Evolutionary conservation across 1,140 invertebrate species (phyloP).

Genomic region (Drosophila fuyamai): DNA sequence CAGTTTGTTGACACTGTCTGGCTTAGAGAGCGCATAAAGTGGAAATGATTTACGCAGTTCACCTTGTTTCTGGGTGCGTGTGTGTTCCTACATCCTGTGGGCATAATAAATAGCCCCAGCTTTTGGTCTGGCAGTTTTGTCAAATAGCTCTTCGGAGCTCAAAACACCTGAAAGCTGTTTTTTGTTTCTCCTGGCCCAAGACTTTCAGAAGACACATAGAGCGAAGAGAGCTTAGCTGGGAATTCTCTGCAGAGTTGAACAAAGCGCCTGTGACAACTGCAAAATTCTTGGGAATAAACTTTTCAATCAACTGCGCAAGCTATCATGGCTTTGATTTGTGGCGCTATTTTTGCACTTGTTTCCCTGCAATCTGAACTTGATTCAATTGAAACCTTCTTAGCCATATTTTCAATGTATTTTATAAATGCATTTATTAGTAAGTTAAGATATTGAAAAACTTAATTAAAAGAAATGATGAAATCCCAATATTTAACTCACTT

Average conservation of each 20-base stretch:
- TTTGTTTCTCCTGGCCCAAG: slow-evolving; percentile 1
- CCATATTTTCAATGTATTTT: no score
- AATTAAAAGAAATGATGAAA: no score
- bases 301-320: slow-evolving; percentile 66
- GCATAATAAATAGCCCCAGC: slow-evolving; percentile 76
- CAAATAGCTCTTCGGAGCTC: slow-evolving; percentile 65
- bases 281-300: slow-evolving; percentile 45
- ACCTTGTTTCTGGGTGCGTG: slow-evolving; percentile 37
- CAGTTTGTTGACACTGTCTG: slow-evolving; percentile 81
- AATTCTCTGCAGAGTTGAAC: slow-evolving; percentile 1
- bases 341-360: slow-evolving; percentile 4
- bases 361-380: no score
- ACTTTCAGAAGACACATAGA: not conserved
- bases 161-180: slow-evolving; percentile 74
- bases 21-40: slow-evolving; percentile 79
- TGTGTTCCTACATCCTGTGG: slow-evolving; percentile 49
- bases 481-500: no score
- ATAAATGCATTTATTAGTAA: no score
- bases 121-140: slow-evolving; percentile 76
- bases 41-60: slow-evolving; percentile 80
- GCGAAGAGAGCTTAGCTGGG: slow-evolving; percentile 29
- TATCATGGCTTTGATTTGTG: slow-evolving; percentile 26
- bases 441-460: no score
- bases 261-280: slow-evolving; percentile 2
- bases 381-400: no score